Conservation (phyloP, 2,888 invertebrate genomes). For the Ophioninae sp. region DNA sequence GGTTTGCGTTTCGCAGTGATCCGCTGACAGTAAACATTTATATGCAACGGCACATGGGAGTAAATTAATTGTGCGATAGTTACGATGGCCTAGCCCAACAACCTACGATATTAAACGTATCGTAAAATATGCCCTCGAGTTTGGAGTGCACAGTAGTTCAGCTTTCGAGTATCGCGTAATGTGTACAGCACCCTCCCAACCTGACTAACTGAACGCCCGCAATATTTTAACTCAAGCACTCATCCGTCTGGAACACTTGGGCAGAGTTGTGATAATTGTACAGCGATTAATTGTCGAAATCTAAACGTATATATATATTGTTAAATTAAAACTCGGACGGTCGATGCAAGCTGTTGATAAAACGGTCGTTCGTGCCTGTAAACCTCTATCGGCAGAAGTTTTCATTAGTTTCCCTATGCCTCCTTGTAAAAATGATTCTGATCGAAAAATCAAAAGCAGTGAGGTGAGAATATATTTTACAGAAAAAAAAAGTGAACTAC, state of each 20-base stretch:
- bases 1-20: neutral
- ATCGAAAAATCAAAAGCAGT: neutral
- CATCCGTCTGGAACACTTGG: slow-evolving; percentile 7
- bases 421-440: too few relatives aligned
- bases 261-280: slow-evolving; percentile 37
- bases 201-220: slow-evolving; percentile 30
- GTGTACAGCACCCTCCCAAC: slow-evolving; percentile 16
- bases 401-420: neutral
- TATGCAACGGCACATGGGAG: neutral
- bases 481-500: neutral
- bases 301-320: neutral
- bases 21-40: slow-evolving; percentile 15
- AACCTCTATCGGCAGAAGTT: neutral
- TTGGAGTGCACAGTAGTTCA: neutral
- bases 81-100: slow-evolving; percentile 13
- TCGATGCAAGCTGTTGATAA: neutral
- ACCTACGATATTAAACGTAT: slow-evolving; percentile 44
- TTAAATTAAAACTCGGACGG: neutral
- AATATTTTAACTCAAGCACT: slow-evolving; percentile 36
- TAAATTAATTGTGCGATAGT: slow-evolving; percentile 1
- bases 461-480: neutral
- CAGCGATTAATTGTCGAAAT: slow-evolving; percentile 50
- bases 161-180: slow-evolving; percentile 36
- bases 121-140: slow-evolving; percentile 41
- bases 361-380: neutral